Base-by-base conservation (phyloP, 37 sponge, comb jelly and placozoan genomes). In the Diacarnus erythraeanus region DNA sequence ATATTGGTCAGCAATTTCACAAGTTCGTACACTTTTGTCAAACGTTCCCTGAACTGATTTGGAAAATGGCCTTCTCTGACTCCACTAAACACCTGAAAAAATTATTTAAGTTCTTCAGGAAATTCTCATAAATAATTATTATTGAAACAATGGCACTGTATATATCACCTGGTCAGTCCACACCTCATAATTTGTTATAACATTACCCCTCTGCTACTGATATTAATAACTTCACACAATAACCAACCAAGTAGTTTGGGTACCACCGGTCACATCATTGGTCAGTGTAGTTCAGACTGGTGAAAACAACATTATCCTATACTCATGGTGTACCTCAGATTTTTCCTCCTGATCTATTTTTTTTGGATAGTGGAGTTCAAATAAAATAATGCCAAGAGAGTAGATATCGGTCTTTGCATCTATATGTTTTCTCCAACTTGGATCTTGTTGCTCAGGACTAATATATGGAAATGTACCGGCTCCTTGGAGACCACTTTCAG, bases 381-480 rank as follows among this genome's bases (percentile, higher is more conserved):
- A 91, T 64, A 80, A 78, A 36, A 84, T 94, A 38, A 94, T 38
- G 0, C 95, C 95, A 41, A 94, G 60, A 70, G 92, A 83, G 63
- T 88, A 94, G 23, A 94, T 91, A 69, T 94, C 95, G 0, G 83
- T 80, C 69, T 78, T 83, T 40, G 81, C 44, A 1, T 80, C 76
- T 38, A 61, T 80, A 18, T 22, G 10, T 15, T 2, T 37, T 21
- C 64, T 31, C 20, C 18, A 21, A 15, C 56, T 59, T 54, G 56
- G 56, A 38, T 54, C 64, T 41, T 79, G 61, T 82, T 89, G 94
- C 31, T 93, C 94, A 42, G 94, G 94, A 38, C 94, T 93, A 74
- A 93, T 89, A 86, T 93, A 93, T 23, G 85, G 57, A 36, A 59
- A 61, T 30, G 94, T 93, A 9, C 94, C 94, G 26, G 77, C 83